Conservation (phyloP, 2,888 invertebrate genomes). For the Brachyopa scutellaris region DNA sequence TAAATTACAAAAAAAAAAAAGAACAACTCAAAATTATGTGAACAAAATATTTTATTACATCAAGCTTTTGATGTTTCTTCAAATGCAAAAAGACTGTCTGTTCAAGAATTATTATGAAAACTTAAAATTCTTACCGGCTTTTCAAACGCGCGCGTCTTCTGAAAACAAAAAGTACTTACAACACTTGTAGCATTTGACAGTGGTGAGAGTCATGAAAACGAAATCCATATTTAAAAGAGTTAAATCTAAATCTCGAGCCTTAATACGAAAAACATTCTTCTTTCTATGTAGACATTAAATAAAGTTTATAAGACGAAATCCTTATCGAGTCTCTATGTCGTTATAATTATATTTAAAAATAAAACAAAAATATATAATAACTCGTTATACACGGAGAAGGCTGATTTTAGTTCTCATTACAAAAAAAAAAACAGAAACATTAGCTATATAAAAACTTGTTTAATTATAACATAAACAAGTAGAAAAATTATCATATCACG, state of each 20-base stretch:
- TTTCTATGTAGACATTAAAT: slow-evolving; percentile 54
- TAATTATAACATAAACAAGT: slow-evolving; percentile 27
- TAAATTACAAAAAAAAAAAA: slow-evolving; percentile 11
- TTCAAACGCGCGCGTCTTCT: slow-evolving; percentile 53
- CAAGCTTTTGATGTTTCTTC: slow-evolving; percentile 64
- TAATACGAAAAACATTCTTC: slow-evolving; percentile 51
- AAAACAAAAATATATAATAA: slow-evolving; percentile 45
- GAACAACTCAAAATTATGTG: neutral
- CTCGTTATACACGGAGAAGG: slow-evolving; percentile 68
- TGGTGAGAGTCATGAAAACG: slow-evolving; percentile 22
- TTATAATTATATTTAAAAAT: slow-evolving; percentile 55
- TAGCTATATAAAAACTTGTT: slow-evolving; percentile 64
- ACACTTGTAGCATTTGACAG: slow-evolving; percentile 38
- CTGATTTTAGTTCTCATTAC: slow-evolving; percentile 71
- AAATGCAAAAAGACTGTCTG: slow-evolving; percentile 65
- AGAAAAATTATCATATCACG: slow-evolving; percentile 67
- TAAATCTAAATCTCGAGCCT: slow-evolving; percentile 58
- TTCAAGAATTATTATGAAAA: slow-evolving; percentile 24
- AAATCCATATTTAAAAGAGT: slow-evolving; percentile 1
- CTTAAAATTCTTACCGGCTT: slow-evolving; percentile 48
- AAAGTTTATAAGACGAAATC: slow-evolving; percentile 51
- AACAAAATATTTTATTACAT: slow-evolving; percentile 7
- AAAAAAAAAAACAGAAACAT: slow-evolving; percentile 33
- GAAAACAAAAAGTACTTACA: slow-evolving; percentile 41
- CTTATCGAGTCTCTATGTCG: slow-evolving; percentile 71